A percentile compares a stretch with the other conserved stretches of the same genome.
Evolutionary conservation across 2,888 invertebrate genomes (phyloP).

Genomic region (Ormyrus thymus): DNA sequence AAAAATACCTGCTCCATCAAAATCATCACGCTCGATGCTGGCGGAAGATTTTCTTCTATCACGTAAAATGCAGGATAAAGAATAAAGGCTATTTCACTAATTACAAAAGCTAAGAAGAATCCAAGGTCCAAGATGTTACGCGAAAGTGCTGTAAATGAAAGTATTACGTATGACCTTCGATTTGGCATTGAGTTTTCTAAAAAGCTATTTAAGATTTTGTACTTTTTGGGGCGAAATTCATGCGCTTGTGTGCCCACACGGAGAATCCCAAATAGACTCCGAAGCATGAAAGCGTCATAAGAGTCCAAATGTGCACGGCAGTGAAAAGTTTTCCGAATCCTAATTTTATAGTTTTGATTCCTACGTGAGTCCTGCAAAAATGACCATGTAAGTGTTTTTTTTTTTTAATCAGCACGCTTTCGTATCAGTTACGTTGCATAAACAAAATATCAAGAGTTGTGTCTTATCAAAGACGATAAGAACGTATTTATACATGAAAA

Average conservation of each 20-base stretch:
- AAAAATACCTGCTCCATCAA: constrained; percentile 78
- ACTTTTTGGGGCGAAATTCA: constrained; percentile 70
- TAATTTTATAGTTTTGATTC: constrained; percentile 78
- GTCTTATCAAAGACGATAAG: too few species aligned
- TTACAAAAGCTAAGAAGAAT: constrained; percentile 68
- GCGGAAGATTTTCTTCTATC: constrained; percentile 75
- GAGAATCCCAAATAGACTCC: constrained; percentile 74
- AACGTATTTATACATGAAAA: too few species aligned
- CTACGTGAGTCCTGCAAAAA: constrained; percentile 76
- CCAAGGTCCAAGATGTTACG: constrained; percentile 73
- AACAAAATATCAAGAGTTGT: too few species aligned
- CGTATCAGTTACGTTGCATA: too few species aligned
- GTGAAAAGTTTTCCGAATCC: constrained; percentile 80
- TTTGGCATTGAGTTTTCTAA: not conserved
- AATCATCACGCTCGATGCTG: constrained; percentile 77
- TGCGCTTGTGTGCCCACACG: constrained; percentile 75
- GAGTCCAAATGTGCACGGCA: constrained; percentile 78
- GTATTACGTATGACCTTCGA: constrained; percentile 35
- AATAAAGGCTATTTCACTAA: constrained; percentile 73
- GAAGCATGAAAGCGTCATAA: constrained; percentile 75
- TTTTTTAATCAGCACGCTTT: too few species aligned
- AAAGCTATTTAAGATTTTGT: constrained; percentile 55
- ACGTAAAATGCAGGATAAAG: constrained; percentile 74
- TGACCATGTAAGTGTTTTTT: too few species aligned
- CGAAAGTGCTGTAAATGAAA: constrained; percentile 65